phyloP scores from a whole-genome alignment of 2,113 vertebrate genomes.

The Ivindomyrus marchei region DNA sequence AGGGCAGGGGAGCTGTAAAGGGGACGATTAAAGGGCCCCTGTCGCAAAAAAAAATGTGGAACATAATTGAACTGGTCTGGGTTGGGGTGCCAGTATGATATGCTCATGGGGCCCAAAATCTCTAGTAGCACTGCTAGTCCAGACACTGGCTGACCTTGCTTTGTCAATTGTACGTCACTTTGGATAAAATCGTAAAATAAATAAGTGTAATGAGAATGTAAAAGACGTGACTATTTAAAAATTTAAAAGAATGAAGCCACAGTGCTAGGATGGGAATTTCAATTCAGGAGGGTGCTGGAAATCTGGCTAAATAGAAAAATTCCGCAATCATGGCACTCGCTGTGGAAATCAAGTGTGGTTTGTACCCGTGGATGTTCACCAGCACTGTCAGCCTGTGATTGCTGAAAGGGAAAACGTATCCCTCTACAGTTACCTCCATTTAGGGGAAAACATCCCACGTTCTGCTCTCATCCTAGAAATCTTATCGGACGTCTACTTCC shows the following conservation, averaged over 20 bases:
- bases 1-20: not conserved
- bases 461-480: not conserved
- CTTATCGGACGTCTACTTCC: constrained; percentile 27
- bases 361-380: not conserved
- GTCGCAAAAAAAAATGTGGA: not conserved
- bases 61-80: not conserved
- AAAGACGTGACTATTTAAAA: not conserved
- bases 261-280: not conserved
- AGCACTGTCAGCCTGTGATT: not conserved
- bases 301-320: not conserved
- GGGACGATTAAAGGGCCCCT: not conserved
- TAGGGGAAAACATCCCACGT: not conserved
- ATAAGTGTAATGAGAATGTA: not conserved
- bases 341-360: not conserved
- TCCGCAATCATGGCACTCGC: not conserved
- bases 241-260: not conserved
- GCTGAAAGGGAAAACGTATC: not conserved
- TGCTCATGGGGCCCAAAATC: not conserved
- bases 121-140: not conserved
- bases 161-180: not conserved
- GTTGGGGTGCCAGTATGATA: not conserved
- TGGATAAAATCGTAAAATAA: not conserved
- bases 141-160: not conserved
- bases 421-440: not conserved
- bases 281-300: not conserved